Evolutionary conservation across 2,888 invertebrate genomes (phyloP).

Genomic region (Ganaspis brasiliensis): DNA sequence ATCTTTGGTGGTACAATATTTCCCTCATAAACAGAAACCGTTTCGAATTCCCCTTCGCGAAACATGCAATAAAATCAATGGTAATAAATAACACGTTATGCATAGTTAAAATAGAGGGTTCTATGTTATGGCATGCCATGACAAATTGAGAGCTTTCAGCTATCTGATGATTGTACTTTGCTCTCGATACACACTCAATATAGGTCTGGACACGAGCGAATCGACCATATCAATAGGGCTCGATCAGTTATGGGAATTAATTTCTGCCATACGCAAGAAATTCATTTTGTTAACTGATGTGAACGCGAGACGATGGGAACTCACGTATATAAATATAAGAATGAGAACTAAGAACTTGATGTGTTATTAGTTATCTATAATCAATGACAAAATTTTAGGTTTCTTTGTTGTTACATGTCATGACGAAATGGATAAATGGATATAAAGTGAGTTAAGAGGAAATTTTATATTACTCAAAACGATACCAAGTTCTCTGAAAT

Average conservation of each 20-base stretch:
- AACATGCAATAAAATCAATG: slow-evolving; percentile 54
- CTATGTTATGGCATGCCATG: slow-evolving; percentile 36
- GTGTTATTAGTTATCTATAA: neutral
- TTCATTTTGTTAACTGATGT: slow-evolving; percentile 5
- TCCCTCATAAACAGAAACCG: slow-evolving; percentile 65
- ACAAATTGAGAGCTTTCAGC: slow-evolving; percentile 35
- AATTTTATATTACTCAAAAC: too few species aligned
- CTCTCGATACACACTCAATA: slow-evolving; percentile 39
- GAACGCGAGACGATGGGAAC: slow-evolving; percentile 4
- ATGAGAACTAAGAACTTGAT: neutral
- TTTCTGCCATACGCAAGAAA: slow-evolving; percentile 20
- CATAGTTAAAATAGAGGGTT: slow-evolving; percentile 42
- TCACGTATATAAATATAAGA: too few species aligned
- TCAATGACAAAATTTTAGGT: too few species aligned
- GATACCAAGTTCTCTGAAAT: too few species aligned
- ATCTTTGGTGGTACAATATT: slow-evolving; percentile 66
- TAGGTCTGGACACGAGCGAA: slow-evolving; percentile 6
- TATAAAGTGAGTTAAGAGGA: too few species aligned
- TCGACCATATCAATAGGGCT: neutral
- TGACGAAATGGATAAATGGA: too few species aligned
- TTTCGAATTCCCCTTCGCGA: slow-evolving; percentile 57
- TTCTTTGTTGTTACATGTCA: too few species aligned
- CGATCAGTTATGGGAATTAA: slow-evolving; percentile 61
- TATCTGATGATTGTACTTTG: slow-evolving; percentile 37
- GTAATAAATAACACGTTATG: slow-evolving; percentile 65